Evolutionary conservation across 2,797 vertebrate genomes (phyloP), one percentile per base, ranked within the genome.

Genomic region (Pseudopleuronectes americanus): DNA sequence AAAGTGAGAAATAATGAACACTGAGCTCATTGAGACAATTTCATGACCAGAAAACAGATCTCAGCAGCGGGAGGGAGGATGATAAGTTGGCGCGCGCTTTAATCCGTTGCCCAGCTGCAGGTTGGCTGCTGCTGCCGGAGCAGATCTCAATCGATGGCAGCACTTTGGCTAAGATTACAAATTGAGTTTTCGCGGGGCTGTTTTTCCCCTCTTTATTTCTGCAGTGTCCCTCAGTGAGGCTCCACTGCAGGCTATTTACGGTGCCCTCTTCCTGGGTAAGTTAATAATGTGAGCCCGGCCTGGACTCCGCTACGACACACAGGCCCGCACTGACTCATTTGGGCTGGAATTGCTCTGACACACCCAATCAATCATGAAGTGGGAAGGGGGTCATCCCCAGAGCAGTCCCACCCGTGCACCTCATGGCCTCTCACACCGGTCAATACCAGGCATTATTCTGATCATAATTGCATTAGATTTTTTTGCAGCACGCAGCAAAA

Each of bases 101-200:
- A 74, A 80, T 83, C 74, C 67, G 38, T 45, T 45, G 81, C 74
- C 76, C 58, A 70, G 82, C 74, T 87, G 73, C 82, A 75, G 84
- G 61, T 84, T 64, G 71, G 74, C 69, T 64, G 79, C 77, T 71
- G 17, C 57, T 67, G 79, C 78, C 82, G 79, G 41, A 75, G 90
- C 76, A 83, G 80, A 72, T 89, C 87, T 84, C 77, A 76, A 92
- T 92, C 88, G 83, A 93, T 92, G 83, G 86, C 84, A 83, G 83
- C 87, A 80, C 87, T 80, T 81, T 69, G 91, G 90, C 89, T 94
- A 92, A 83, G 83, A 90, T 94, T 92, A 91, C 93, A 93, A 93
- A 94, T 93, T 89, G 86, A 93, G 91, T 94, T 92, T 38, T 90
- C 82, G 85, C 73, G 60, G 77, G 62, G 84, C 77, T 90, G 89